Conservation (phyloP, 2,888 invertebrate species). For the Eustalomyia histrio region DNA sequence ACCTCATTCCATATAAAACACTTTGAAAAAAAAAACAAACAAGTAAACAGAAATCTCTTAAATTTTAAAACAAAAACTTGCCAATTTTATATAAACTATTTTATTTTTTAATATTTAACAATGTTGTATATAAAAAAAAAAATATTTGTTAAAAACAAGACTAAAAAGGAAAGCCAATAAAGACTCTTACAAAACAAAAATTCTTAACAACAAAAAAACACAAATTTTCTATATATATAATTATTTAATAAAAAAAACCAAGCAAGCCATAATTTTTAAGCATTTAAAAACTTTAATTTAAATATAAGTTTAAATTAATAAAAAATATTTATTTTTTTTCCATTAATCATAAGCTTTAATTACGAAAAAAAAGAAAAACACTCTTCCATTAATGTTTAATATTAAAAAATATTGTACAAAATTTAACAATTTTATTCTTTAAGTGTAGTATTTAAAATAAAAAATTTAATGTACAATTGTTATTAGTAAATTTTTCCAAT, state of each 20-base stretch:
- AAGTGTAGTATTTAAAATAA: conserved; percentile 32
- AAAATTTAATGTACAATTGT: conserved; percentile 46
- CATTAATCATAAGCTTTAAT: conserved; percentile 57
- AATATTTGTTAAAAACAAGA: conserved; percentile 70
- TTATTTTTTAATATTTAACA: neutral
- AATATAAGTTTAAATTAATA: conserved; percentile 21
- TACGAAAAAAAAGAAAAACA: conserved; percentile 4
- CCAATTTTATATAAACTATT: conserved; percentile 34
- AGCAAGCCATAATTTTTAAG: conserved; percentile 76
- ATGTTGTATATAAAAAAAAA: conserved; percentile 52
- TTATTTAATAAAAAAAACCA: conserved; percentile 39
- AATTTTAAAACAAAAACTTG: conserved; percentile 35
- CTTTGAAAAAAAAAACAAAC: no score
- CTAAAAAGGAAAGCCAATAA: conserved; percentile 77
- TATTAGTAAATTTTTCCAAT: conserved; percentile 47
- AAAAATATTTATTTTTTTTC: conserved; percentile 57
- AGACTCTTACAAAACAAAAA: conserved; percentile 72
- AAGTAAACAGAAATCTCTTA: no score
- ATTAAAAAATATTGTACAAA: conserved; percentile 53
- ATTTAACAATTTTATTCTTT: conserved; percentile 18
- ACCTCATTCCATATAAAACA: neutral
- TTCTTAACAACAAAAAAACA: conserved; percentile 26
- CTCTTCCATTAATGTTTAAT: conserved; percentile 51
- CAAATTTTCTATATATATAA: conserved; percentile 16
- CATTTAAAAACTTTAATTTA: conserved; percentile 68